A percentile compares a stretch with the other conserved stretches of the same genome.
Evolutionary conservation across 2,888 invertebrate species (phyloP).

Genomic region (Andrena hattorfiana): DNA sequence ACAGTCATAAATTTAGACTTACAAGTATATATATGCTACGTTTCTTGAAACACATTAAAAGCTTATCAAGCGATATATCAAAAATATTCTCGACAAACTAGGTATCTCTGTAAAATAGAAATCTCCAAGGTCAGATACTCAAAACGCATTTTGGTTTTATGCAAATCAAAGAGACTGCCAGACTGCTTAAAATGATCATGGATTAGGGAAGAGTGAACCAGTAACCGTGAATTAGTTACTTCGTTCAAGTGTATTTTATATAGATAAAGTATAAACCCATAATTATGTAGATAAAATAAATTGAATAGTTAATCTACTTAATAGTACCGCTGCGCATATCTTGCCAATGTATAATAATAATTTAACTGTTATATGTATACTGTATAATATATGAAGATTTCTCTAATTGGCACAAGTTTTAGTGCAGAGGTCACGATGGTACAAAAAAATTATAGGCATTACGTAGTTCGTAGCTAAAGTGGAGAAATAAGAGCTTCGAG

Average conservation of each 20-base stretch:
- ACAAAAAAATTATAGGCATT: neutral
- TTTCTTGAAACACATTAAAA: neutral
- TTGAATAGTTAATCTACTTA: slow-evolving; percentile 4
- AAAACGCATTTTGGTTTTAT: slow-evolving; percentile 34
- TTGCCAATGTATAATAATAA: no score
- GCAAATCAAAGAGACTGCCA: slow-evolving; percentile 40
- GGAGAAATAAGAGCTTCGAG: neutral
- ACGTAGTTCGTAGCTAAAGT: no score
- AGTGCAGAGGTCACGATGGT: neutral
- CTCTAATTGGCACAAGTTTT: neutral
- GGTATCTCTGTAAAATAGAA: neutral
- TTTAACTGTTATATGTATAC: neutral
- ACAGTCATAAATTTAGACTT: neutral
- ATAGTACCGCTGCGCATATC: slow-evolving; percentile 14
- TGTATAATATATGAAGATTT: slow-evolving; percentile 8
- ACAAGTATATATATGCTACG: neutral
- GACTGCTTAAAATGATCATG: slow-evolving; percentile 26
- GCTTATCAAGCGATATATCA: slow-evolving; percentile 9
- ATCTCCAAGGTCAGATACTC: neutral
- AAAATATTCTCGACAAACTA: slow-evolving; percentile 3
- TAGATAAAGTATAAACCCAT: neutral
- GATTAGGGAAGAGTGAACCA: neutral
- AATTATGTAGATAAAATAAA: neutral
- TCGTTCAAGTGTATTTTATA: slow-evolving; percentile 4
- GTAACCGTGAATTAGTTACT: neutral